phyloP scores from a whole-genome alignment of 2,797 vertebrate genomes.

The Emydoidea blandingii region DNA sequence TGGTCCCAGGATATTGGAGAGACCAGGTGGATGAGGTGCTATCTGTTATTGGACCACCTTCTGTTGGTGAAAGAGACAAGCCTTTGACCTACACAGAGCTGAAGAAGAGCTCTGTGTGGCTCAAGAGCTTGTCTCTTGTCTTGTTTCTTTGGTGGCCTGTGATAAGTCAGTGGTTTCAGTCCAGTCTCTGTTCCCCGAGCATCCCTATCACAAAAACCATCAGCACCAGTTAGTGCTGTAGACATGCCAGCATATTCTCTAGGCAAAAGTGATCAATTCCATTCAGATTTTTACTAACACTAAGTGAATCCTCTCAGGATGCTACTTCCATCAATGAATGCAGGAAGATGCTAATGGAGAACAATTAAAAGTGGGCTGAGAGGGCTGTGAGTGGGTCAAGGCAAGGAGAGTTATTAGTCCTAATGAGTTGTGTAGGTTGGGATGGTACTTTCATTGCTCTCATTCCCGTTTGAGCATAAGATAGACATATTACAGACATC shows the following conservation, averaged over 20 bases:
- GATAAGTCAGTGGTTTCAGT: background rate
- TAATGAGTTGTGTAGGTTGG: slow-evolving; percentile 2
- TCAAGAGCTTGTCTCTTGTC: background rate
- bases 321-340: background rate
- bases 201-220: background rate
- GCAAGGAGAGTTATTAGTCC: background rate
- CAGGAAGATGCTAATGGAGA: background rate
- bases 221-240: background rate
- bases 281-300: background rate
- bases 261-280: background rate
- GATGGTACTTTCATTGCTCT: background rate
- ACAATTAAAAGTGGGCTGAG: background rate
- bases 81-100: too few species aligned
- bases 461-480: background rate
- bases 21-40: background rate
- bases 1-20: background rate
- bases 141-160: background rate
- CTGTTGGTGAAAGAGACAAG: too few species aligned
- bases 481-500: background rate
- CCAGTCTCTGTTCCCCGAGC: background rate
- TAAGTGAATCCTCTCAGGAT: background rate
- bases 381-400: background rate
- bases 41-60: background rate
- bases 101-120: too few species aligned
- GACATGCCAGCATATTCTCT: background rate